phyloP scores from a whole-genome alignment of 2,113 vertebrate species.

The Pionites leucogaster region DNA sequence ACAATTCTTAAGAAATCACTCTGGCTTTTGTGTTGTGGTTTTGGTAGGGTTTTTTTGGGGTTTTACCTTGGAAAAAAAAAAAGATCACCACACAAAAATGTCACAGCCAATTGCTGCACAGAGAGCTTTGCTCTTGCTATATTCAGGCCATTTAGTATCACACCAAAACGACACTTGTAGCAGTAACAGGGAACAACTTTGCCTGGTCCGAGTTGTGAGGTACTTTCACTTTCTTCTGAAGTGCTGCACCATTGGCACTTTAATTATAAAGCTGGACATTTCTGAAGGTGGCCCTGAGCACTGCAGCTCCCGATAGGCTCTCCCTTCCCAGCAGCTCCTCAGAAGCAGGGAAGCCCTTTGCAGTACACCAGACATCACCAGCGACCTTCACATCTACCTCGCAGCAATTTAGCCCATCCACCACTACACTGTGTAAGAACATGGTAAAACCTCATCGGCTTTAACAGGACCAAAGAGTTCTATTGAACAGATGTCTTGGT shows the following conservation, averaged over 20 bases:
- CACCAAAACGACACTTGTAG: not conserved
- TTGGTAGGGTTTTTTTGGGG: not conserved
- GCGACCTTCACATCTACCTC: fast-evolving
- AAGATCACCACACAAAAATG: not conserved
- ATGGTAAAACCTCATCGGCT: not conserved
- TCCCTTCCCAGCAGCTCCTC: not conserved
- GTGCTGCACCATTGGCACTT: fast-evolving
- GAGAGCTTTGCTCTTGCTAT: not conserved
- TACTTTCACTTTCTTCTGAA: not conserved
- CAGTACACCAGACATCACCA: not conserved
- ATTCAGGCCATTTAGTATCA: not conserved
- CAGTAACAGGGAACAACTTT: not conserved
- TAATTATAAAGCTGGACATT: not conserved
- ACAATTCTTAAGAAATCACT: not conserved
- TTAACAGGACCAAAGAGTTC: not conserved
- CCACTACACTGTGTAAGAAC: not conserved
- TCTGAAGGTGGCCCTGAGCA: not conserved
- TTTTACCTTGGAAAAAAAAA: not conserved
- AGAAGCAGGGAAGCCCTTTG: not conserved
- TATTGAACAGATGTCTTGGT: not conserved
- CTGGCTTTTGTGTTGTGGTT: not conserved
- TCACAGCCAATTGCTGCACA: not conserved
- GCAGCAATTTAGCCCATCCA: not conserved
- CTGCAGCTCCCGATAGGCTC: too few relatives aligned
- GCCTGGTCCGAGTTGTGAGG: not conserved